Base-by-base conservation (phyloP, 2,113 vertebrate genomes). In the Oryzias javanicus region DNA sequence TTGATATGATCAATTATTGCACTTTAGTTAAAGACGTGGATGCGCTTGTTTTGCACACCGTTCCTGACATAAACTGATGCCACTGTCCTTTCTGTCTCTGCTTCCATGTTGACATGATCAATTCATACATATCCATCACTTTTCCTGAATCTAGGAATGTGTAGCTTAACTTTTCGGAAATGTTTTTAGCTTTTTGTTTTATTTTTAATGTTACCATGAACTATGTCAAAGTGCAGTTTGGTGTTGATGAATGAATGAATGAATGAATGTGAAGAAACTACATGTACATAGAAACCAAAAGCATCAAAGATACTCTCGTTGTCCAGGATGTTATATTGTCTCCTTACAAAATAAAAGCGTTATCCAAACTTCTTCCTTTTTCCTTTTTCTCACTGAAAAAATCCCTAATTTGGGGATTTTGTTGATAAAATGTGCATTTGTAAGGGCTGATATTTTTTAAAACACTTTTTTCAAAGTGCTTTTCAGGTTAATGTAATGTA, bases 21-120 rank as follows among this genome's bases (percentile, higher is more conserved):
- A 88, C 86, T 88, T 89, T 88, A 86, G 70, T 70, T 47, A 64
- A 60, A 74, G 61, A 76, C 80, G 73, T 79, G 62, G 51, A 79
- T 45, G 78, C 62, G 72, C 69, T 79, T 82, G 61, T 76, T 86
- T 86, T 86, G 77, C 84, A 86, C 82, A 78, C 53, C 51, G n/a
- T 54, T 65, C 60, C 42, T 74, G 22, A 40, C 57, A 61, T 55
- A 22, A 49, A 55, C 40, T 61, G 4, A 35, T 47, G 29, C 73
- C 54, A 27, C 47, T 49, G 35, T 64, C 29, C 49, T 70, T 48
- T 63, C 20, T 60, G 22, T 63, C 24, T 46, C 50, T 54, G 52
- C 49, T 63, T 45, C 42, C 56, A 51, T 67, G 6, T 67, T 40
- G 1, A 57, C 66, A 19, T 45, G 61, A 61, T 18, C 46, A 67